Evolutionary conservation across 2,113 vertebrate species (phyloP).

Genomic region (Herpailurus yagouaroundi): DNA sequence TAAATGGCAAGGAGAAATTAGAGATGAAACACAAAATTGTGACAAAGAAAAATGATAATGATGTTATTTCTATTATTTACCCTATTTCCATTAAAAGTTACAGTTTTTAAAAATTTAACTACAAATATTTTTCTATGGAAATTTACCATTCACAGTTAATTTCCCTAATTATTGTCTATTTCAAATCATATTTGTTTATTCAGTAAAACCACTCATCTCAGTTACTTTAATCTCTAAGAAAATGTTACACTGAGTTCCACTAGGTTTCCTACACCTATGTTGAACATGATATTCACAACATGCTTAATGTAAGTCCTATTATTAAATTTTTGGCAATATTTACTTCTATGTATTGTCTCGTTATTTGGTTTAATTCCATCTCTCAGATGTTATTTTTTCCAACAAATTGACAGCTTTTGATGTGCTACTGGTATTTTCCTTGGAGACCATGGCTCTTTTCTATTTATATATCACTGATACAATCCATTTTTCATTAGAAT

Average conservation of each 20-base stretch:
- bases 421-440: background rate
- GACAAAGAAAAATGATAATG: background rate
- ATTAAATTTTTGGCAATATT: background rate
- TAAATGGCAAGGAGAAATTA: background rate
- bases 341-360: background rate
- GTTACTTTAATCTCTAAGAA: background rate
- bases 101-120: background rate
- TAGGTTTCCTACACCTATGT: background rate
- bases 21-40: background rate
- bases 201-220: background rate
- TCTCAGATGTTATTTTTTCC: background rate
- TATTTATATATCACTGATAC: background rate
- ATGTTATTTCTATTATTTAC: background rate
- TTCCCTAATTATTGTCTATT: background rate
- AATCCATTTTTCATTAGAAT: constrained; percentile 18
- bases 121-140: background rate
- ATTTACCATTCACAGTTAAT: background rate
- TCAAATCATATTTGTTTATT: constrained; percentile 13
- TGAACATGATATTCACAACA: background rate
- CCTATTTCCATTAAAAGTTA: background rate
- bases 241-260: background rate
- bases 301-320: background rate
- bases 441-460: background rate
- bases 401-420: constrained; percentile 33
- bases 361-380: background rate